Evolutionary conservation across 2,797 vertebrate genomes (phyloP).

Genomic region (Heteromormyrus szaboi): DNA sequence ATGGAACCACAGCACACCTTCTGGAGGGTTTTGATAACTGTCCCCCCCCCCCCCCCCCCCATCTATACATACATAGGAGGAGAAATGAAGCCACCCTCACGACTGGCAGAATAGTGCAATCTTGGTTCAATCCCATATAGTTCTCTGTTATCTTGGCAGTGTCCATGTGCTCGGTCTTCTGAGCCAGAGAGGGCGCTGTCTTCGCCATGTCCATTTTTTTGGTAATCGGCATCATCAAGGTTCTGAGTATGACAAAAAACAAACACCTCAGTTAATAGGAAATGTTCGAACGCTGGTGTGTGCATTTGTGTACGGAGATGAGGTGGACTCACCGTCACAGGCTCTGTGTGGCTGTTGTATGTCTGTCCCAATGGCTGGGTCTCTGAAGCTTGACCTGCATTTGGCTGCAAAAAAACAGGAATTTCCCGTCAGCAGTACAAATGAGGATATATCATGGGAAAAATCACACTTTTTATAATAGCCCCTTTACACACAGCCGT

Average conservation of each 20-base stretch:
- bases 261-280: neutral
- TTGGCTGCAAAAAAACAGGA: constrained; percentile 28
- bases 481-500: neutral
- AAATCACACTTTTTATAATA: neutral
- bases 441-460: neutral
- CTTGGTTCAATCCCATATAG: neutral
- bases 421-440: neutral
- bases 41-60: too few relatives aligned
- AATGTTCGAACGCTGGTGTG: neutral
- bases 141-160: constrained; percentile 19
- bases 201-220: constrained; percentile 27
- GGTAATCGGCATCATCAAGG: constrained; percentile 45
- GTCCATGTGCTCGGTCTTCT: neutral
- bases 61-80: constrained; percentile 61
- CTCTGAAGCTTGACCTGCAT: constrained; percentile 9
- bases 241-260: constrained; percentile 43
- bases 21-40: neutral
- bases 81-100: constrained; percentile 64
- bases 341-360: constrained; percentile 43
- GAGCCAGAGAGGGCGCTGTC: constrained; percentile 34
- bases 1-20: neutral
- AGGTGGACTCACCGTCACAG: constrained; percentile 52
- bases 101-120: constrained; percentile 33
- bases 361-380: constrained; percentile 25
- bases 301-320: neutral